Conservation (phyloP, 2,113 vertebrate species). For the Isurus oxyrinchus region DNA sequence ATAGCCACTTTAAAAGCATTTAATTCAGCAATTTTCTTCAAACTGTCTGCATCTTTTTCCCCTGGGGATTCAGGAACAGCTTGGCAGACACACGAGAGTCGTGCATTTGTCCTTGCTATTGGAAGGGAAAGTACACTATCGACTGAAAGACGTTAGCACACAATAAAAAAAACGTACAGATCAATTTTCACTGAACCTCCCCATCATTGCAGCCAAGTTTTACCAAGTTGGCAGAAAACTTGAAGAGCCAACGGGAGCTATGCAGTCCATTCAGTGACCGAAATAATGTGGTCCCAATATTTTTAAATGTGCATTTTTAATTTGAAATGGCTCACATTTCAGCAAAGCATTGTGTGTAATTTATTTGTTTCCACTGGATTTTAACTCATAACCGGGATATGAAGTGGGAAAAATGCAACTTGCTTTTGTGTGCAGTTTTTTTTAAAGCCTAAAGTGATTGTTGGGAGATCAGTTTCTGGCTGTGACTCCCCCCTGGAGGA, state of each 20-base stretch:
- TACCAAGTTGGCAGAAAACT: too few species aligned
- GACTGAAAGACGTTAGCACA: slow-evolving; percentile 13
- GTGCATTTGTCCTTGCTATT: slow-evolving; percentile 11
- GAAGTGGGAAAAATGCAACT: not conserved
- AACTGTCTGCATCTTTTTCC: not conserved
- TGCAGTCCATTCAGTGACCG: not conserved
- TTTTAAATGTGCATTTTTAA: not conserved
- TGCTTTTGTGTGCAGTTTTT: not conserved
- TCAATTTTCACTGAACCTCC: not conserved
- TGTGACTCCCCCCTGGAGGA: not conserved
- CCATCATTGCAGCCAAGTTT: too few species aligned
- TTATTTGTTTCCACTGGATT: not conserved
- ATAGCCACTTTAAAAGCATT: slow-evolving; percentile 21
- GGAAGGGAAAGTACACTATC: not conserved
- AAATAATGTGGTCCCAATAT: not conserved
- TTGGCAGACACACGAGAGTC: not conserved
- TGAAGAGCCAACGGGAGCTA: too few species aligned
- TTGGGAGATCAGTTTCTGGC: not conserved
- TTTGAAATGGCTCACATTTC: not conserved
- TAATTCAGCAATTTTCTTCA: slow-evolving; percentile 21
- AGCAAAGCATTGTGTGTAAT: not conserved
- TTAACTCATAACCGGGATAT: not conserved
- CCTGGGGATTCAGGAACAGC: not conserved
- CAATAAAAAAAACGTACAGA: not conserved
- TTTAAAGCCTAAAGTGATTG: not conserved